Evolutionary conservation across 2,888 invertebrate species (phyloP), one percentile per base, ranked within the genome.

Genomic region (Sesamia inferens): DNA sequence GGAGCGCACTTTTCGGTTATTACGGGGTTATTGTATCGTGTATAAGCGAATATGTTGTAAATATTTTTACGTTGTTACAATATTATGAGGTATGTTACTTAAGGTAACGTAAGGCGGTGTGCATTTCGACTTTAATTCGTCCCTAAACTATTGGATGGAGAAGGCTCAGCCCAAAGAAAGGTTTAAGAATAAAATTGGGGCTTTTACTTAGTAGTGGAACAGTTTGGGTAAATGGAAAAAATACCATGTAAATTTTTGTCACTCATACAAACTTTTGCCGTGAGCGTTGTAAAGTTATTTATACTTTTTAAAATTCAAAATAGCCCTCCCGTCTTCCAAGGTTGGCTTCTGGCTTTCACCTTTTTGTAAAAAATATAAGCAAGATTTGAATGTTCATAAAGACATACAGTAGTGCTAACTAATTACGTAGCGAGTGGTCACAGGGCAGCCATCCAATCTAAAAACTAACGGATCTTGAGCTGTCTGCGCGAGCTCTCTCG

Each of bases 381-480:
- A 64, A 65, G 51, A 65, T 63, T 42, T 31, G 31, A 66, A 69
- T 67, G 24, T 68, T 76, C 62, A 78, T 68, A 57, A 79, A 81
- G 75, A 71, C 61, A 80, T 68, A 62, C 68, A 80, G 78, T 72
- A 57, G 68, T 70, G 61, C 64, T 55, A 77, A 84, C 79, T 88
- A 87, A 88, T 86, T 83, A 87, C 69, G 68, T 55, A 75, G 72
- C 66, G 78, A 82, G 74, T 76, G 78, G 83, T 74, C 86, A 82
- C 84, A 82, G 79, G 71, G 69, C 71, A 78, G 83, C 80, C 82
- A 86, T 88, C 85, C 79, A 87, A 87, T 88, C 80, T 85, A 82
- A 85, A 88, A 84, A 81, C 78, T 79, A 81, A 81, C 78, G 68
- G 78, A 79, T 87, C 75, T 75, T 76, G 67, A 86, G 78, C 76